These are phyloP conservation scores for Danaus melanippus DNA, from an alignment of 1,140 invertebrate genomes.

Conservation along the genomic window DNA sequence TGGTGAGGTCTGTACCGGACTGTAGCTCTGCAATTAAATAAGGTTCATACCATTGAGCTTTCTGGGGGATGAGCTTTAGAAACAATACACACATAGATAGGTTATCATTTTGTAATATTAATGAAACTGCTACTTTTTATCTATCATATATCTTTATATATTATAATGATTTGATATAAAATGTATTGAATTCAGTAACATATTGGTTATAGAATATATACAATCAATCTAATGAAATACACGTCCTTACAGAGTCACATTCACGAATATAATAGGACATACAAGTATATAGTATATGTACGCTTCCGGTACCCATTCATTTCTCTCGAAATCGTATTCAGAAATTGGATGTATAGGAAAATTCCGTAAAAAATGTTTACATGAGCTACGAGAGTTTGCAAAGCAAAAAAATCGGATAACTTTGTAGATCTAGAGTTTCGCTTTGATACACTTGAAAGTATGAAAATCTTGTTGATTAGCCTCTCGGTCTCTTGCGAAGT, in stretches of 20 bases:
- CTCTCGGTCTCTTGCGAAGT: conserved; percentile 27
- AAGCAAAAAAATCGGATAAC: conserved; percentile 36
- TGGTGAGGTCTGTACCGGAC: conserved; percentile 23
- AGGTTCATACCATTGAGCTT: conserved; percentile 3
- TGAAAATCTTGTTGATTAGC: conserved; percentile 57
- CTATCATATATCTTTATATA: too few relatives aligned
- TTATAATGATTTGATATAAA: too few relatives aligned
- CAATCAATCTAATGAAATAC: conserved; percentile 2
- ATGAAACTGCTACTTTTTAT: too few relatives aligned
- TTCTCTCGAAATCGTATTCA: conserved; percentile 25
- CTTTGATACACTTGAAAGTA: conserved; percentile 52
- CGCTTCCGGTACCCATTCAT: conserved; percentile 17
- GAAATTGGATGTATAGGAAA: conserved; percentile 31
- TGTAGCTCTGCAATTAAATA: conserved; percentile 8
- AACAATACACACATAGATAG: too few relatives aligned
- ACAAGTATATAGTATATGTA: conserved; percentile 9
- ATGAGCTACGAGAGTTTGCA: conserved; percentile 32
- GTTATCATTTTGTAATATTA: too few relatives aligned
- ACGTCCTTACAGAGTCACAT: conserved; percentile 11
- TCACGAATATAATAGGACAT: conserved; percentile 8
- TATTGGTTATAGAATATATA: conserved; percentile 1
- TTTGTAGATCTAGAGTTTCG: conserved; percentile 39
- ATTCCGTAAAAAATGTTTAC: conserved; percentile 34
- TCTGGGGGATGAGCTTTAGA: not conserved
- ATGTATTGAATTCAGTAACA: not conserved